These are phyloP conservation scores for Podiceps cristatus DNA, from an alignment of 2,113 vertebrate genomes.

Conservation along the genomic window DNA sequence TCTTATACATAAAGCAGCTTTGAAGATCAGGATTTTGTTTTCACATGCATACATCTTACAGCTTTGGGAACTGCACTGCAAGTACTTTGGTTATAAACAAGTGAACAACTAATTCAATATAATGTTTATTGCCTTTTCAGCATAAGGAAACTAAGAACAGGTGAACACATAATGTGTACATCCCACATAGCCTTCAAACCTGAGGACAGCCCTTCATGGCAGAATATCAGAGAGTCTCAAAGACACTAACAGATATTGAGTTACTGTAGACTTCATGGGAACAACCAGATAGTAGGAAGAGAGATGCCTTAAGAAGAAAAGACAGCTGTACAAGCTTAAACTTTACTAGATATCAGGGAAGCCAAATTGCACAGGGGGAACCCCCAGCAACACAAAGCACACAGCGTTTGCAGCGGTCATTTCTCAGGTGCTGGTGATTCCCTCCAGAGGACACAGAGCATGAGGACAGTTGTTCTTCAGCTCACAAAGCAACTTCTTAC, in stretches of 20 bases:
- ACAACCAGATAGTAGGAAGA: not conserved
- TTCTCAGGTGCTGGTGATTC: not conserved
- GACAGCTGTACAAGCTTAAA: not conserved
- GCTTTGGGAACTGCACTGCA: not conserved
- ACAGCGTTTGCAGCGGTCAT: not conserved
- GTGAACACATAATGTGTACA: not conserved
- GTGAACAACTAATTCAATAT: not conserved
- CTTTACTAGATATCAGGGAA: not conserved
- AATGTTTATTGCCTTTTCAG: not conserved
- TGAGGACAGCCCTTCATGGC: not conserved
- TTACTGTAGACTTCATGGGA: not conserved
- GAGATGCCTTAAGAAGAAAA: not conserved
- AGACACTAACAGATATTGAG: not conserved
- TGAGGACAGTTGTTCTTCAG: not conserved
- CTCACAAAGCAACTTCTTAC: not conserved
- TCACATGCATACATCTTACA: not conserved
- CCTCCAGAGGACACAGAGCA: not conserved
- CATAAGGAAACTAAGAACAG: not conserved
- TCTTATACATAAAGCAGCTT: not conserved
- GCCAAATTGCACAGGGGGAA: not conserved
- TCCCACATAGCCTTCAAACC: not conserved
- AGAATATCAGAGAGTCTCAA: not conserved
- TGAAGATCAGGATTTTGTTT: not conserved
- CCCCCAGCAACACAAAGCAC: not conserved
- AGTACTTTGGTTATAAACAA: not conserved